Base-by-base conservation (phyloP, 2,888 invertebrate genomes). In the Eilema depressum region DNA sequence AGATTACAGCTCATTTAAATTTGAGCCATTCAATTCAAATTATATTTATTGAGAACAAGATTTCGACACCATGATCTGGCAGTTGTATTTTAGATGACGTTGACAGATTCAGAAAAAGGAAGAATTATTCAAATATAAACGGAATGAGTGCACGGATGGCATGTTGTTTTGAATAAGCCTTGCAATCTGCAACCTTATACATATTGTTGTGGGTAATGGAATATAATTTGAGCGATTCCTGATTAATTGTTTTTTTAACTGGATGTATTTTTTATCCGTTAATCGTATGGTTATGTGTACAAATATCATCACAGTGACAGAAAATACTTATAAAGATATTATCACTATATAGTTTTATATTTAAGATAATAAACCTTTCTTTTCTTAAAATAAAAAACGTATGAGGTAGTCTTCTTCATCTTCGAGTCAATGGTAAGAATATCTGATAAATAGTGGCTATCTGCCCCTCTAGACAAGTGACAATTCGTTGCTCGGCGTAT, bases 11-110 rank as follows among this genome's bases (percentile, higher is more conserved):
- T 68, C 62, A 63, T 33, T 62, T 56, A 67, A 23, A 26, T 61
- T 61, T 61, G 23, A 30, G 60, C 41, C 37, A 53, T 56, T 68
- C 63, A 63, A 63, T 33, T 62, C 25, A 68, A 68, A 69, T 74
- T 37, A 62, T 70, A 71, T 61, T 74, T 70, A 74, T 75, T 65
- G 61, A 68, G 73, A 68, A 73, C 53, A 70, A 63, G 65, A 69
- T 70, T 75, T 72, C 65, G 73, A 60, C 37, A 72, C 71, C 68
- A 37, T 62, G 68, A 68, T 53, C 61, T 30, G 25, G 20, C 20
- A 26, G 20, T 41, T 41, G 17, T 61, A 47, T 23, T 47, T 67
- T 53, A 23, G 47, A 25, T 20, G 23, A 68, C 17, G 33, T 64
- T 65, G 53, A 53, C 5, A 12, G 53, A 30, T 53, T 23, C 7